Percentiles rank a stretch among this genome's conserved stretches.
These are phyloP conservation scores for Epirrita christyi DNA, from an alignment of 2,888 invertebrate genomes.

Conservation along the genomic window DNA sequence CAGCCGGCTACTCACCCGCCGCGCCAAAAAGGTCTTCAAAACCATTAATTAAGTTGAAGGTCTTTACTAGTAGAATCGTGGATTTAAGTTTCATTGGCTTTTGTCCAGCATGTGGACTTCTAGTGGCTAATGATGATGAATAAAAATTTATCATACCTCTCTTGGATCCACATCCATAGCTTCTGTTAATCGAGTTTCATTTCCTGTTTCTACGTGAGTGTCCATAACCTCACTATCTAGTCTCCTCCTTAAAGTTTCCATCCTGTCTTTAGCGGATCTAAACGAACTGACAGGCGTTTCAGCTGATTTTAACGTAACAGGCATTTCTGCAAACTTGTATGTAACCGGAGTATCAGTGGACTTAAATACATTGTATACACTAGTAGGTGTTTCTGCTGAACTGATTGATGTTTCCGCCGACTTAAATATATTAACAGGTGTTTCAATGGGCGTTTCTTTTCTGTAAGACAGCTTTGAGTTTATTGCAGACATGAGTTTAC, in stretches of 20 bases:
- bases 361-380: slow-evolving; percentile 29
- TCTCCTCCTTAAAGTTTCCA: slow-evolving; percentile 57
- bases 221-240: slow-evolving; percentile 56
- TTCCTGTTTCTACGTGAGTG: slow-evolving; percentile 33
- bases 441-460: slow-evolving; percentile 27
- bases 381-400: slow-evolving; percentile 14
- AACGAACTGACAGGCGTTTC: slow-evolving; percentile 28
- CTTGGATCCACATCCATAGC: slow-evolving; percentile 72
- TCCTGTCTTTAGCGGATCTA: slow-evolving; percentile 60
- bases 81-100: no score
- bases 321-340: slow-evolving; percentile 14
- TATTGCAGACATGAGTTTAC: slow-evolving; percentile 73
- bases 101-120: no score
- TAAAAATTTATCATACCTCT: slow-evolving; percentile 52
- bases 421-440: slow-evolving; percentile 8
- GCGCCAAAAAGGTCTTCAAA: no score
- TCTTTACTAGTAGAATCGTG: no score
- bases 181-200: slow-evolving; percentile 45
- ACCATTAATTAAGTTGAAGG: no score
- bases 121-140: no score
- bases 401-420: background rate
- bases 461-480: slow-evolving; percentile 69
- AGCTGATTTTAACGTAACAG: slow-evolving; percentile 30
- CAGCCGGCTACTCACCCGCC: no score
- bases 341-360: slow-evolving; percentile 19